Evolutionary conservation across 2,888 invertebrate species (phyloP).

Genomic region (Cepaea hortensis): DNA sequence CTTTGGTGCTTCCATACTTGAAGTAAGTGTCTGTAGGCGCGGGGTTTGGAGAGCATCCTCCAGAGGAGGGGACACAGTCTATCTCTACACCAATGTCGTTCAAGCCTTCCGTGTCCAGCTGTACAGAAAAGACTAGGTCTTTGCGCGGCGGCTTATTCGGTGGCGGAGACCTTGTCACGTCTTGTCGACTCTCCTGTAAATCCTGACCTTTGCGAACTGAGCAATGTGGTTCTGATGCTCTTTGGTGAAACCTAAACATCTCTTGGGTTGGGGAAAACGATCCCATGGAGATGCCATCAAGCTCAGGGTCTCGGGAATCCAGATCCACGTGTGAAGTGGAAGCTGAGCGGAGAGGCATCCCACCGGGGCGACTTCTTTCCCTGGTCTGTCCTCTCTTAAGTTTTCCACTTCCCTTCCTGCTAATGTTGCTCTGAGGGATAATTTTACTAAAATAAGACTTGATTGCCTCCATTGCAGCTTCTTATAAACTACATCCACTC

Average conservation of each 20-base stretch:
- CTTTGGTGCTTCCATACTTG: neutral
- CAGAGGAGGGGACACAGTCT: conserved; percentile 55
- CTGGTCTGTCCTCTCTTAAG: conserved; percentile 44
- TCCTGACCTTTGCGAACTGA: neutral
- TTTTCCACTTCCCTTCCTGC: conserved; percentile 57
- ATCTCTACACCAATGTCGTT: conserved; percentile 63
- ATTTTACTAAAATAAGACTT: conserved; percentile 67
- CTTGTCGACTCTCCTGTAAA: conserved; percentile 2
- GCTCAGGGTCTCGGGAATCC: conserved; percentile 35
- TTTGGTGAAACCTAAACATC: conserved; percentile 27
- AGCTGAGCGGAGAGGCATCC: conserved; percentile 50
- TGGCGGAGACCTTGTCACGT: conserved; percentile 57
- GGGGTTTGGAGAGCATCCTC: conserved; percentile 29
- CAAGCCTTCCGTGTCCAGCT: conserved; percentile 54
- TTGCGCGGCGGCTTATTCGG: conserved; percentile 70
- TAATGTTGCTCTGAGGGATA: conserved; percentile 51
- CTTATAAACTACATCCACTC: neutral
- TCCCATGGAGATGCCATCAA: neutral
- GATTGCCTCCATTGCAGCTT: conserved; percentile 62
- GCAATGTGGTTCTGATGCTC: conserved; percentile 40
- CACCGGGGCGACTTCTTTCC: conserved; percentile 22
- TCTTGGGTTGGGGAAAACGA: conserved; percentile 28
- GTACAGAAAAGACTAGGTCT: conserved; percentile 66
- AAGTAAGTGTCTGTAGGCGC: conserved; percentile 23
- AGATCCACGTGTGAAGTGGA: conserved; percentile 55